A percentile compares a stretch with the other conserved stretches of the same genome.
phyloP scores from a whole-genome alignment of 1,140 invertebrate genomes.

The Papilio polytes region DNA sequence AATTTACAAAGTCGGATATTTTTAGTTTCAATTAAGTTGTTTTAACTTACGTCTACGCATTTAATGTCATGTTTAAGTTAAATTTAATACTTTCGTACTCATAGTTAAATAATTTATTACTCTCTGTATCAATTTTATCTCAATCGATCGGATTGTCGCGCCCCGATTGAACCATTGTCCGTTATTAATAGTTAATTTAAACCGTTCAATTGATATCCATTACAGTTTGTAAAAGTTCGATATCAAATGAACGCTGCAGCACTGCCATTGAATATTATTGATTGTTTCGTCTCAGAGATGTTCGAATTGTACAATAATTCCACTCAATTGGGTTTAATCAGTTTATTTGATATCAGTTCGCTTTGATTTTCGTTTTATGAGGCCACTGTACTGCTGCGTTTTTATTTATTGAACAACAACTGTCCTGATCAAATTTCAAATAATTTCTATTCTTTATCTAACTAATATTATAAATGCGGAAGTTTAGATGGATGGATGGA shows the following conservation, averaged over 20 bases:
- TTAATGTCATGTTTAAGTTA: no score
- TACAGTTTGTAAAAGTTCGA: constrained; percentile 76
- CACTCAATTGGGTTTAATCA: constrained; percentile 74
- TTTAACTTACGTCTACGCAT: no score
- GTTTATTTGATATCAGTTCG: constrained; percentile 58
- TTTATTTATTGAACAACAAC: neutral
- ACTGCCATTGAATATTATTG: constrained; percentile 75
- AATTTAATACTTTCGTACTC: neutral
- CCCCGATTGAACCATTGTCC: constrained; percentile 68
- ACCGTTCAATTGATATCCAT: constrained; percentile 77
- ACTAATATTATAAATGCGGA: no score
- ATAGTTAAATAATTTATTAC: constrained; percentile 21
- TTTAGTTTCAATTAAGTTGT: no score
- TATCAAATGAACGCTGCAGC: constrained; percentile 66
- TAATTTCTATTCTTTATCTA: neutral
- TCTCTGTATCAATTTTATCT: constrained; percentile 46
- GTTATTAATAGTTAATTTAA: constrained; percentile 77
- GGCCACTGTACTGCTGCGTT: constrained; percentile 24
- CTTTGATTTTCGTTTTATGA: constrained; percentile 39
- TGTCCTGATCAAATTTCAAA: constrained; percentile 1
- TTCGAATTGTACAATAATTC: constrained; percentile 76
- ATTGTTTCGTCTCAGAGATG: constrained; percentile 63
- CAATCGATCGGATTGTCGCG: constrained; percentile 62
- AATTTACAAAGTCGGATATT: no score
- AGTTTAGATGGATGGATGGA: no score